Evolutionary conservation across 2,113 vertebrate genomes (phyloP).

Genomic region (Rhinogobius similis): DNA sequence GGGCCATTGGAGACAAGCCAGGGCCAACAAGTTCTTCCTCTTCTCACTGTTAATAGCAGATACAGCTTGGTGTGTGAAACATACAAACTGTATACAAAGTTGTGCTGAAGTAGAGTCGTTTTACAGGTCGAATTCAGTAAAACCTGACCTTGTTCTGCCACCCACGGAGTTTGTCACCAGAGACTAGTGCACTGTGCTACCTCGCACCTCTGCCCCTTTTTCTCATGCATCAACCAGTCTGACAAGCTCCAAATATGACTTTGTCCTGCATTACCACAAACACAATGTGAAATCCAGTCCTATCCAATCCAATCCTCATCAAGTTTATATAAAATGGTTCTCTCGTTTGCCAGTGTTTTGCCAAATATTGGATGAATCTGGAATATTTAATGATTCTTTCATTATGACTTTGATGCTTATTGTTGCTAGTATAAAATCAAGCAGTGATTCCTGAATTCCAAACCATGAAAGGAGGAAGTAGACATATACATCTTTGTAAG

Average conservation of each 20-base stretch:
- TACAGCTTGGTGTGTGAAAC: slow-evolving; percentile 1
- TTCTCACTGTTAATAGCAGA: slow-evolving; percentile 24
- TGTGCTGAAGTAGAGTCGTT: neutral
- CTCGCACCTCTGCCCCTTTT: slow-evolving; percentile 1
- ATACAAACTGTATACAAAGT: neutral
- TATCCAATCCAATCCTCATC: too few relatives aligned
- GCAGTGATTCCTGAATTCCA: too few relatives aligned
- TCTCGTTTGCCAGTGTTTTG: neutral
- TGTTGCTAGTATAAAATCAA: too few relatives aligned
- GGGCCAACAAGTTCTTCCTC: slow-evolving; percentile 49
- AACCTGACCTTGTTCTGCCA: slow-evolving; percentile 17
- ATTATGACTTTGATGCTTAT: too few relatives aligned
- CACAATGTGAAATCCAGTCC: neutral
- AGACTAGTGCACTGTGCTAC: neutral
- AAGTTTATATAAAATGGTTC: neutral
- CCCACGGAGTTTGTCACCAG: slow-evolving; percentile 16
- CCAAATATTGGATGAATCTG: too few relatives aligned
- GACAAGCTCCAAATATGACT: neutral
- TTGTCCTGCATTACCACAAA: neutral
- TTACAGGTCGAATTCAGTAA: slow-evolving; percentile 8
- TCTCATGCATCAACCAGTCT: neutral
- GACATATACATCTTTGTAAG: too few relatives aligned
- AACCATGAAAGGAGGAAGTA: too few relatives aligned
- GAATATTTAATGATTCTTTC: too few relatives aligned
- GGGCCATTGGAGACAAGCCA: slow-evolving; percentile 42